Percentiles rank a stretch among this genome's conserved stretches.
phyloP scores from a whole-genome alignment of 2,113 vertebrate genomes.

The Bungarus multicinctus region DNA sequence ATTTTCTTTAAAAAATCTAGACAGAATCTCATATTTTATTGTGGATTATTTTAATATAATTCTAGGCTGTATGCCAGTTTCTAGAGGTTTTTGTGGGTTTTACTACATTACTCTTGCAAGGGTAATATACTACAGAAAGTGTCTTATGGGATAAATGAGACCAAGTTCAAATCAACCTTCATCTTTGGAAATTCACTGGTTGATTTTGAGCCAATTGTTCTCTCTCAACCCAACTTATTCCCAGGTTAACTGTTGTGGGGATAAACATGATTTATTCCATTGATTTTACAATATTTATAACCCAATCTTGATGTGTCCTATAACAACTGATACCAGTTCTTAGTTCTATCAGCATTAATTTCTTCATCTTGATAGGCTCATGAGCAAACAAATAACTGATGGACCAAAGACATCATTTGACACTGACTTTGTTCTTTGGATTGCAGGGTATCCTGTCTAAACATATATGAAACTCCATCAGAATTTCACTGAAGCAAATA shows the following conservation, averaged over 20 bases:
- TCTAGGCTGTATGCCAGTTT: conserved; percentile 10
- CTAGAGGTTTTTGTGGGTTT: conserved; percentile 23
- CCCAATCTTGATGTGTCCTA: neutral
- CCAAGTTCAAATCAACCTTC: neutral
- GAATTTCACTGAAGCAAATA: neutral
- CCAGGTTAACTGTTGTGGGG: neutral
- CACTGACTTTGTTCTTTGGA: neutral
- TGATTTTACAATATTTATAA: neutral
- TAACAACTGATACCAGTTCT: neutral
- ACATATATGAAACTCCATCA: neutral
- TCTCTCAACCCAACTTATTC: neutral
- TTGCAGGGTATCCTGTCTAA: neutral
- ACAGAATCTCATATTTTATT: conserved; percentile 38
- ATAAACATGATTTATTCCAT: neutral
- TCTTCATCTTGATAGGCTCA: neutral
- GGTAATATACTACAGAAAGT: neutral
- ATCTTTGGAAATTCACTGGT: neutral
- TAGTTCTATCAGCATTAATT: neutral
- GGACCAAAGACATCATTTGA: neutral
- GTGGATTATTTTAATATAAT: conserved; percentile 43
- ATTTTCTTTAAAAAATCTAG: neutral
- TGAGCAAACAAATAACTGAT: neutral
- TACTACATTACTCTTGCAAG: conserved; percentile 29
- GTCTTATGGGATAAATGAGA: neutral
- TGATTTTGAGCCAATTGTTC: neutral